Evolutionary conservation across 2,888 invertebrate genomes (phyloP).

Genomic region (Phengaris alcon): DNA sequence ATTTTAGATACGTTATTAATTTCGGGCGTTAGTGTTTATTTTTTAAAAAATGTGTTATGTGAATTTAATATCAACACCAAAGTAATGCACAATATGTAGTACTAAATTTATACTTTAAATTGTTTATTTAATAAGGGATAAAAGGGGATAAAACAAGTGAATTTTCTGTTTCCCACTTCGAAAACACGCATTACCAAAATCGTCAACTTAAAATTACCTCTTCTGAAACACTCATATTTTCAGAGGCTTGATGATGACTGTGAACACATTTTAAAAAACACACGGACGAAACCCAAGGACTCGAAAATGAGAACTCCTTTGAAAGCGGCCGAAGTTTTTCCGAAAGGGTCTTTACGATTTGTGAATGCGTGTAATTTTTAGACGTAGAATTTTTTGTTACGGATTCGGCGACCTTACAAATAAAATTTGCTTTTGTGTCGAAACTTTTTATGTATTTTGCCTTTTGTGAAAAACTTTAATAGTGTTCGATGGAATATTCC

Average conservation of each 20-base stretch:
- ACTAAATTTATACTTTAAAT: too few relatives aligned
- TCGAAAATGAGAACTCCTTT: conserved; percentile 70
- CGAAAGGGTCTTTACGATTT: conserved; percentile 74
- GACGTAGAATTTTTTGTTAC: conserved; percentile 77
- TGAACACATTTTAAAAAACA: conserved; percentile 31
- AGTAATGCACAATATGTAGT: too few relatives aligned
- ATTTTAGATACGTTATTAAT: too few relatives aligned
- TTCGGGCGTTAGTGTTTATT: too few relatives aligned
- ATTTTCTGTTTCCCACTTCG: neutral
- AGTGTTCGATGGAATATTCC: conserved; percentile 57
- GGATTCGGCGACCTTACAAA: conserved; percentile 64
- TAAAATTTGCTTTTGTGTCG: conserved; percentile 72
- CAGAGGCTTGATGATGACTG: neutral
- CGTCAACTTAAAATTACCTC: neutral
- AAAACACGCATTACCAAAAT: neutral
- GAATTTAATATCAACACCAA: too few relatives aligned
- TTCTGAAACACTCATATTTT: neutral
- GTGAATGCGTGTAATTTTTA: conserved; percentile 79
- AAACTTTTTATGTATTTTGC: conserved; percentile 66
- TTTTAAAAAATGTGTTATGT: too few relatives aligned
- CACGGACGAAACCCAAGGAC: conserved; percentile 54
- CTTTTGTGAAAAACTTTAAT: conserved; percentile 66
- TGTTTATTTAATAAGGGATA: neutral
- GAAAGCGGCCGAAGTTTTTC: conserved; percentile 66
- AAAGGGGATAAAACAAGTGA: neutral